These are phyloP conservation scores for Amphimallon solstitiale DNA, from an alignment of 2,888 invertebrate genomes.

Conservation along the genomic window DNA sequence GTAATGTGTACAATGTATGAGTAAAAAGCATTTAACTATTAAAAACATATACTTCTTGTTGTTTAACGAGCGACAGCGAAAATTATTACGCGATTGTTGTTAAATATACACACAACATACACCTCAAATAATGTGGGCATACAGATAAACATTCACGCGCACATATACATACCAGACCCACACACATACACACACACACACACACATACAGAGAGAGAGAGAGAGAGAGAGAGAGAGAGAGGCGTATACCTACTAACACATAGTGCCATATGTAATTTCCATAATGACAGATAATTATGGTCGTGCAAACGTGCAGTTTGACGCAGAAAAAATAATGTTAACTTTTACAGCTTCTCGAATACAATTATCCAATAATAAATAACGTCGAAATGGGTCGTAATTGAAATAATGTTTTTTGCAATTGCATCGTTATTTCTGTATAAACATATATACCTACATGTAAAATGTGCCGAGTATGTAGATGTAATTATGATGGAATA, in stretches of 20 bases:
- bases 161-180: too few relatives aligned
- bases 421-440: neutral
- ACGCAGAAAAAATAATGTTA: neutral
- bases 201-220: too few relatives aligned
- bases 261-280: conserved; percentile 9
- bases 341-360: conserved; percentile 3
- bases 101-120: conserved; percentile 10
- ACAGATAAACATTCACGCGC: too few relatives aligned
- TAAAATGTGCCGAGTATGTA: too few relatives aligned
- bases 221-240: too few relatives aligned
- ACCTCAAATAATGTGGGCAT: too few relatives aligned
- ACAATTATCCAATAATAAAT: conserved; percentile 25
- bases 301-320: neutral
- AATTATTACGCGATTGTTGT: conserved; percentile 29
- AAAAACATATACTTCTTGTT: conserved; percentile 13
- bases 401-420: conserved; percentile 12
- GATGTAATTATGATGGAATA: too few relatives aligned
- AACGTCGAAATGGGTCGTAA: conserved; percentile 11
- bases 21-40: conserved; percentile 10
- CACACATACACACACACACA: too few relatives aligned
- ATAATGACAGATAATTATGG: conserved; percentile 29
- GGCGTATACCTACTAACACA: too few relatives aligned
- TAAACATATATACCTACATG: too few relatives aligned
- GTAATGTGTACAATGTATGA: too few relatives aligned
- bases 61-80: conserved; percentile 22